A percentile compares a stretch with the other conserved stretches of the same genome.
Evolutionary conservation across 2,113 vertebrate species (phyloP).

Genomic region (Ameiurus melas): DNA sequence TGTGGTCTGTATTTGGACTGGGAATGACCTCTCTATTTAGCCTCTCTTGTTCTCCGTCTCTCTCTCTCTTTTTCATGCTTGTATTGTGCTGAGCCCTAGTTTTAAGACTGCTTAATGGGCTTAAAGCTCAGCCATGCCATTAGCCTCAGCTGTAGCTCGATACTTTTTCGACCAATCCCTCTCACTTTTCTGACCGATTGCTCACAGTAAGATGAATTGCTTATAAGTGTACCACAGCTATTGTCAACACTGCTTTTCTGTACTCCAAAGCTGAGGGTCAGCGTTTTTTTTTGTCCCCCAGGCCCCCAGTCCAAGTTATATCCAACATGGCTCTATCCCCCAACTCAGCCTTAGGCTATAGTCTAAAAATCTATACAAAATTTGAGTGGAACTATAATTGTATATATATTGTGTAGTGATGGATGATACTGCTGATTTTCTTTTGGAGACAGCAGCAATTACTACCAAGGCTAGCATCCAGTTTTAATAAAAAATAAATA

Average conservation of each 20-base stretch:
- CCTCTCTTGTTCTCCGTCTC: background rate
- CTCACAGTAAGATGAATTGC: constrained; percentile 57
- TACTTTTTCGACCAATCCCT: constrained; percentile 41
- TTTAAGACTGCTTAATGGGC: constrained; percentile 47
- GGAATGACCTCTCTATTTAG: constrained; percentile 17
- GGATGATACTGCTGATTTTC: background rate
- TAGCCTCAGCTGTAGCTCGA: constrained; percentile 50
- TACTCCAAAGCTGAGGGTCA: constrained; percentile 54
- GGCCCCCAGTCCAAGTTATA: constrained; percentile 21
- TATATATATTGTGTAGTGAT: background rate
- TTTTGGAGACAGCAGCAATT: background rate
- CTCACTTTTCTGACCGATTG: constrained; percentile 52
- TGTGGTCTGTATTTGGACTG: constrained; percentile 22
- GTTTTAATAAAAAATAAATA: background rate
- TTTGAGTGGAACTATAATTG: background rate
- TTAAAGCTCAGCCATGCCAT: constrained; percentile 55
- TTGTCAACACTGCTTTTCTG: constrained; percentile 54
- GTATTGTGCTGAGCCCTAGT: constrained; percentile 40
- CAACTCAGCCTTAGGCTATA: background rate
- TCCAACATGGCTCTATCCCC: background rate
- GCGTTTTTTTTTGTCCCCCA: constrained; percentile 49
- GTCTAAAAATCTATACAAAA: background rate
- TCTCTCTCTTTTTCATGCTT: constrained; percentile 5
- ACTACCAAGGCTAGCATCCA: background rate
- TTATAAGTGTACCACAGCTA: constrained; percentile 56